phyloP scores from a whole-genome alignment of 2,888 invertebrate species.

The Nomada goodeniana region DNA sequence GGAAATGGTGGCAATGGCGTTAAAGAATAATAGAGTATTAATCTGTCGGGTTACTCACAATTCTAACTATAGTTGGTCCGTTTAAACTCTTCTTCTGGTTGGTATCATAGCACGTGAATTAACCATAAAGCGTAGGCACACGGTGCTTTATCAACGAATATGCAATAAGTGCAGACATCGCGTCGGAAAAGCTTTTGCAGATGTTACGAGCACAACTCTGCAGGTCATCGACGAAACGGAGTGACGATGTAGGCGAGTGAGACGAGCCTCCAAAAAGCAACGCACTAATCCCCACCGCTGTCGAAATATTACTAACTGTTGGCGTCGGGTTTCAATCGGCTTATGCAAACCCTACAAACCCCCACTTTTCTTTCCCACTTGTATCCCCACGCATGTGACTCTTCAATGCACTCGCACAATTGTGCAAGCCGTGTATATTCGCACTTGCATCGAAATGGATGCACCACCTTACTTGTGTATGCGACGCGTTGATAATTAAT shows the following conservation, averaged over 20 bases:
- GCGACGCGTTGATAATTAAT: neutral
- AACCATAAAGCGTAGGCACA: conserved; percentile 2
- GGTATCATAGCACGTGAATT: conserved; percentile 48
- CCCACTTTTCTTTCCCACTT: conserved; percentile 30
- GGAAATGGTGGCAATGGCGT: neutral
- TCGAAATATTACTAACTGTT: conserved; percentile 54
- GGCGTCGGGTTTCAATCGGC: conserved; percentile 49
- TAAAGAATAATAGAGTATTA: neutral
- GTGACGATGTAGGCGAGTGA: neutral
- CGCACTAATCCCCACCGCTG: conserved; percentile 12
- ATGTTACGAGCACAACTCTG: conserved; percentile 9
- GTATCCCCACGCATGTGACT: conserved; percentile 53
- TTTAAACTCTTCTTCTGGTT: conserved; percentile 39
- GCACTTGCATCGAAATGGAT: neutral
- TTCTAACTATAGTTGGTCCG: conserved; percentile 33
- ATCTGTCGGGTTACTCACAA: conserved; percentile 30
- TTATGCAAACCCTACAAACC: conserved; percentile 52
- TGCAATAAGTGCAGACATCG: conserved; percentile 36
- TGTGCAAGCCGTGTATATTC: neutral
- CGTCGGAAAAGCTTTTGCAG: neutral
- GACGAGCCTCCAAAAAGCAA: conserved; percentile 10
- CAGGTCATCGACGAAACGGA: neutral
- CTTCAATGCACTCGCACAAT: conserved; percentile 17
- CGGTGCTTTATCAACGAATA: conserved; percentile 21
- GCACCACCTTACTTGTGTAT: neutral